Evolutionary conservation across 2,797 vertebrate species (phyloP), one percentile per base, ranked within the genome.

Genomic region (Bryconaethiops microstoma): DNA sequence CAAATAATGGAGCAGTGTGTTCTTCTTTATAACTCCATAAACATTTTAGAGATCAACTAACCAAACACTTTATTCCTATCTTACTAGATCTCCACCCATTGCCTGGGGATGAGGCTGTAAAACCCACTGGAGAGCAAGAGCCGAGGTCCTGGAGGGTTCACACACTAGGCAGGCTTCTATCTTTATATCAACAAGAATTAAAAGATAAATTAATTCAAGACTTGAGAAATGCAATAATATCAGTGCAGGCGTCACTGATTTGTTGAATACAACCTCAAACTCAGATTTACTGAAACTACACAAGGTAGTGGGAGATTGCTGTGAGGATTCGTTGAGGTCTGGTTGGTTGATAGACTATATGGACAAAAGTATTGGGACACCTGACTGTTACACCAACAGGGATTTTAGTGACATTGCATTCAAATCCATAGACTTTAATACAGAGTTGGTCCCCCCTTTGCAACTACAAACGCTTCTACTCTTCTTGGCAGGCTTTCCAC

Each of bases 101-200:
- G 21, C 74, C 82, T 35, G 78, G 71, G 40, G 68, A 73, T 19
- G 7, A 39, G 13, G 55, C 45, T 65, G 4, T 72, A 23, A 55
- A 55, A 25, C 19, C 64, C 8, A 21, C 29, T 77, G 60, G 45
- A 8, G 71, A 9, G 19, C 68, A 65, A 1, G 1, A 4, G 13
- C 39, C 13, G 42, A 81, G 21, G 77, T 13, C 64, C 21, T 82
- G 82, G 80, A 83, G 80, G 79, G 82, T 19, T 67, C 80, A 84
- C 82, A 78, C 76, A 0, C 40, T 83, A 25, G 83, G 87, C 81
- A 83, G 12, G 81, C 55, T 71, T 62, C 19, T 35, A 6, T 73
- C 68, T 29, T 48, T 21, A 23, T 10, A 23, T 13, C 59, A 42
- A 45, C 8, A 7, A 12, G 42, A 45, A 45, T 45, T 45, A 35